Evolutionary conservation across 2,888 invertebrate species (phyloP).

Genomic region (Diachrysia chrysitis): DNA sequence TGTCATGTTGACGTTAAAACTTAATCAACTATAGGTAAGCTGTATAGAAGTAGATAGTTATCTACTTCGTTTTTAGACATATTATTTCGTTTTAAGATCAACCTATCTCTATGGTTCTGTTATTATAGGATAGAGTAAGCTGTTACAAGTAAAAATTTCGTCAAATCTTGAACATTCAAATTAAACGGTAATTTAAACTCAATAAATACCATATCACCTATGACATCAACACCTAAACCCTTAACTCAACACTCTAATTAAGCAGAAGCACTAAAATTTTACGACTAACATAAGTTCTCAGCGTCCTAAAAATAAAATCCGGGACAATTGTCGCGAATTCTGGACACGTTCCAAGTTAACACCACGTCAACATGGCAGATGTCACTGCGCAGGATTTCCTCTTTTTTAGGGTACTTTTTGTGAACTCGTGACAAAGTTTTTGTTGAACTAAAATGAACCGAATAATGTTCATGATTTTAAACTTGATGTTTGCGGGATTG

Average conservation of each 20-base stretch:
- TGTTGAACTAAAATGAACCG: constrained; percentile 37
- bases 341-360: constrained; percentile 66
- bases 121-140: neutral
- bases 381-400: constrained; percentile 63
- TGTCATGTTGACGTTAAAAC: too few relatives aligned
- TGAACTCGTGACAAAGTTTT: constrained; percentile 45
- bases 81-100: too few relatives aligned
- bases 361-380: constrained; percentile 64
- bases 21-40: too few relatives aligned
- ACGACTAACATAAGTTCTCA: constrained; percentile 48
- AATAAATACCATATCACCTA: constrained; percentile 25
- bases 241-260: constrained; percentile 46
- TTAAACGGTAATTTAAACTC: constrained; percentile 30
- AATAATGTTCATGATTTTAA: constrained; percentile 44
- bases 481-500: constrained; percentile 15
- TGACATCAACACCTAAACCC: constrained; percentile 18
- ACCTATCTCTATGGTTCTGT: too few relatives aligned
- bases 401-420: constrained; percentile 53
- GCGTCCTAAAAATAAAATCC: constrained; percentile 51
- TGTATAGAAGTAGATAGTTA: too few relatives aligned
- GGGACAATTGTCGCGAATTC: constrained; percentile 65
- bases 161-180: constrained; percentile 3
- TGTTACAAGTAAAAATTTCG: neutral
- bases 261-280: constrained; percentile 51
- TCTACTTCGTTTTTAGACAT: too few relatives aligned